Percentiles rank a stretch among this genome's conserved stretches.
phyloP scores from a whole-genome alignment of 2,113 vertebrate species.

The Rhinolophus sinicus region DNA sequence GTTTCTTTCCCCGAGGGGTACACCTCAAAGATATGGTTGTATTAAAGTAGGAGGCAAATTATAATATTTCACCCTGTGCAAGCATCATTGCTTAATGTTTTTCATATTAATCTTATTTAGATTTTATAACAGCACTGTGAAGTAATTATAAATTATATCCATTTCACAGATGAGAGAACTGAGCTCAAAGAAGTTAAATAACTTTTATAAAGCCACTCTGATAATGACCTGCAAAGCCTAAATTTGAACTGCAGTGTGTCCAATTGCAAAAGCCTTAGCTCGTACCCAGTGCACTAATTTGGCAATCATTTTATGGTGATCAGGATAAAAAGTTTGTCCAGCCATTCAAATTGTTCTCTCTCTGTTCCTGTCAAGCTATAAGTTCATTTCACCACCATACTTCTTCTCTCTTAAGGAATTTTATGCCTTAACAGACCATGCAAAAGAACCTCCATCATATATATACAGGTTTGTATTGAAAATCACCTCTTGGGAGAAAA shows the following conservation, averaged over 20 bases:
- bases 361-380: not conserved
- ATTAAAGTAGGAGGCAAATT: not conserved
- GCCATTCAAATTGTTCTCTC: not conserved
- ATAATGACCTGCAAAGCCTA: not conserved
- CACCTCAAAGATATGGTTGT: not conserved
- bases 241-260: not conserved
- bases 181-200: not conserved
- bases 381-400: not conserved
- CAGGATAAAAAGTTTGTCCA: not conserved
- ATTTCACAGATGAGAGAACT: not conserved
- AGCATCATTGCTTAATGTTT: not conserved
- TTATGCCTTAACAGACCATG: not conserved
- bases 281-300: not conserved
- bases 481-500: not conserved
- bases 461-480: not conserved
- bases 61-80: not conserved
- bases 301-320: not conserved
- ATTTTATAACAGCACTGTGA: not conserved
- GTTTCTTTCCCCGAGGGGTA: not conserved
- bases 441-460: not conserved
- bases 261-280: not conserved
- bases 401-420: not conserved
- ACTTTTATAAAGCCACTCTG: not conserved
- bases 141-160: not conserved
- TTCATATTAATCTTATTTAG: not conserved